phyloP scores from a whole-genome alignment of 1,140 invertebrate genomes.

The Stegodyphus mimosarum region DNA sequence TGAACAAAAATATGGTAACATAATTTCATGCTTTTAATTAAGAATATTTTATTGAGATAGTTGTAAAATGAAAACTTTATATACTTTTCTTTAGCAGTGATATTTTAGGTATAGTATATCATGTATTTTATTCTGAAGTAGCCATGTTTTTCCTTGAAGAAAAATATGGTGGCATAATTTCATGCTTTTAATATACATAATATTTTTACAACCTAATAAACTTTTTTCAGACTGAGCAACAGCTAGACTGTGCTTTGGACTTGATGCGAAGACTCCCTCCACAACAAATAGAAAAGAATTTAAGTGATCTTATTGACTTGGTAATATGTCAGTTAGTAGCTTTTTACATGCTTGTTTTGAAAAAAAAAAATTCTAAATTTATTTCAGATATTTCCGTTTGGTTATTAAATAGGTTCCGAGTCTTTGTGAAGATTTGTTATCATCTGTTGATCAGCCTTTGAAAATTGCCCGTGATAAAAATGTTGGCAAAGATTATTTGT shows the following conservation, averaged over 20 bases:
- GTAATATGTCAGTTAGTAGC: constrained; percentile 64
- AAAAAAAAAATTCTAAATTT: not conserved
- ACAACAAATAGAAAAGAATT: constrained; percentile 98
- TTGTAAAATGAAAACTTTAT: not conserved
- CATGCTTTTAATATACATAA: not conserved
- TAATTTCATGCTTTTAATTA: not conserved
- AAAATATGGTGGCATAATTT: not conserved
- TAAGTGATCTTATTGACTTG: constrained; percentile 96
- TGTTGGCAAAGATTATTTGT: constrained; percentile 94
- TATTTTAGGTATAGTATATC: not conserved
- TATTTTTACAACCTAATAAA: not conserved
- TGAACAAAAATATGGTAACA: not conserved
- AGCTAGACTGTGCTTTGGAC: constrained; percentile 98
- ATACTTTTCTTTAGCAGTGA: not conserved
- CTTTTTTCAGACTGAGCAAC: constrained; percentile 88
- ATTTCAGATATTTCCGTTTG: not conserved
- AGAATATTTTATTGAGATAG: not conserved
- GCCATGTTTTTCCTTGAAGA: not conserved
- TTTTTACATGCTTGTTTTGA: not conserved
- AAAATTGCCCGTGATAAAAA: constrained; percentile 97
- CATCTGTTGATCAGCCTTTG: constrained; percentile 97
- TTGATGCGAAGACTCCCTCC: constrained; percentile 98
- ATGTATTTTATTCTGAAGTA: not conserved
- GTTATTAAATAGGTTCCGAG: constrained; percentile 77
- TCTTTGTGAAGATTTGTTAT: constrained; percentile 95